Base-by-base conservation (phyloP, 2,797 vertebrate genomes). In the Pristis pectinata region DNA sequence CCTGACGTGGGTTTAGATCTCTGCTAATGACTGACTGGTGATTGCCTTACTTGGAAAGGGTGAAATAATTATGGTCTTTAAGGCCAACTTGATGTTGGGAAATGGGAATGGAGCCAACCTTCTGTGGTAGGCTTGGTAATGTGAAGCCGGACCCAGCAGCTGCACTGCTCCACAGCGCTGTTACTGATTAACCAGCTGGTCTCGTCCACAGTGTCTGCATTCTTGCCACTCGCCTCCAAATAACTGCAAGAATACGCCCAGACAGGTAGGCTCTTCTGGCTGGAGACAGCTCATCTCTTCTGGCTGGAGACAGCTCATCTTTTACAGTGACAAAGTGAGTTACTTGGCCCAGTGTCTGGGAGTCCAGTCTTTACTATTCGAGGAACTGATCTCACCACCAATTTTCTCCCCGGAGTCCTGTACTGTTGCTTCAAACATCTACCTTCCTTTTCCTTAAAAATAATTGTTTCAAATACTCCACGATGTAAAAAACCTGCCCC, bases 111-210 rank as follows among this genome's bases (percentile, higher is more conserved):
- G 7, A 89, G 85, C 85, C 85, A 87, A 2, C 53, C 13, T 61
- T 34, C 56, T n/a, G 85, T 89, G 85, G 34, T 8, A 44, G 77
- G 37, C 77, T 80, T 80, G 77, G 77, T 61, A n/a, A 85, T 13
- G 8, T 34, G 34, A 61, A n/a, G 34, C 56, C 17, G 5, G 59
- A 53, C 34, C 30, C n/a, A 56, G 85, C 85, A 89, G 85, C 56
- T 61, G 34, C 4, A 7, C 4, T 19, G 6, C 53, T 85, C 82
- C 49, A 30, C 44, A 85, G 44, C 44, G 15, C 56, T 89, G 85
- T 89, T 89, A 34, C 59, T 37, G 56, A 89, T 89, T 89, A 89
- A 89, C 85, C 56, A 79, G 76, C 76, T 15, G n/a, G 76, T 76
- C n/a, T 2, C 34, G 17, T 59, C 56, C 34, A 19, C 34, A 59